Conservation (phyloP, 2,888 invertebrate genomes). For the Drosophila affinis region DNA sequence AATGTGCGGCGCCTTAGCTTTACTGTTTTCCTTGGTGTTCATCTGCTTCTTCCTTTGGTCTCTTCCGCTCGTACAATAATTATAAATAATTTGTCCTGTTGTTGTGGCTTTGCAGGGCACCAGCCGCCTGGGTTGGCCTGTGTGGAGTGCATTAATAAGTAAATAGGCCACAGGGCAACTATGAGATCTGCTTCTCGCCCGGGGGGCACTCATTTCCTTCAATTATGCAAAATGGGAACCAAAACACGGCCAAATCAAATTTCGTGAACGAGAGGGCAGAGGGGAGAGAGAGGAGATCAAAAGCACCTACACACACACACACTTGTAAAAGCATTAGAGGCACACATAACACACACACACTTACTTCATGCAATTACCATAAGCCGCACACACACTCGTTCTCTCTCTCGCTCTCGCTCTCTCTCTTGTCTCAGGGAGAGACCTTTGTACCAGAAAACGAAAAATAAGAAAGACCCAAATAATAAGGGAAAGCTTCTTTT, state of each 20-base stretch:
- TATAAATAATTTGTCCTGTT: conserved; percentile 67
- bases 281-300: conserved; percentile 24
- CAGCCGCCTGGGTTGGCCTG: conserved; percentile 18
- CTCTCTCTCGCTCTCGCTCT: neutral
- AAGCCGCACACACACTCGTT: conserved; percentile 37
- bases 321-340: conserved; percentile 66
- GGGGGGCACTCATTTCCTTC: conserved; percentile 41
- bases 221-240: conserved; percentile 60
- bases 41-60: conserved; percentile 11
- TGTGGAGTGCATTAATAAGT: conserved; percentile 65
- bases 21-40: conserved; percentile 14
- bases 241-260: conserved; percentile 63
- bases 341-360: conserved; percentile 6
- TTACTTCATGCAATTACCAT: conserved; percentile 60
- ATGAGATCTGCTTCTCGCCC: conserved; percentile 26
- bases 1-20: conserved; percentile 61
- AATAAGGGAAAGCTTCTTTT: neutral
- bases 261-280: conserved; percentile 43
- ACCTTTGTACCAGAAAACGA: conserved; percentile 44
- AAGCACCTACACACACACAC: conserved; percentile 50
- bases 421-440: neutral
- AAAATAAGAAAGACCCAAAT: conserved; percentile 56
- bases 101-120: conserved; percentile 31
- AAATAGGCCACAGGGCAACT: conserved; percentile 62
- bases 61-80: conserved; percentile 51